Conservation (phyloP, 1,140 invertebrate genomes). For the Marisa cornuarietis region DNA sequence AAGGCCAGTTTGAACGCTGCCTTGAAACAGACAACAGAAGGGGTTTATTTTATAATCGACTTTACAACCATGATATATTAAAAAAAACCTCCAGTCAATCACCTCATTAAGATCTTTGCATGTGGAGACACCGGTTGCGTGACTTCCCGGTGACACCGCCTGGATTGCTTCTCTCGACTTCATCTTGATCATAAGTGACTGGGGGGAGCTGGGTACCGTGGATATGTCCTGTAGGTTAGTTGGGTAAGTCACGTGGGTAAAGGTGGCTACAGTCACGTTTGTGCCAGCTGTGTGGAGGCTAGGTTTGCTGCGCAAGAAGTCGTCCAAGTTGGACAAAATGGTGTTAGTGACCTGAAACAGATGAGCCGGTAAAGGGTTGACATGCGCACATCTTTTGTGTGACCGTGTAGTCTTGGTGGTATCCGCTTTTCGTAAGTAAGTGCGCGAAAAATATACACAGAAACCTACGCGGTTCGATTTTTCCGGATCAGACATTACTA, state of each 20-base stretch:
- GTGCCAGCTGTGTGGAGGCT: neutral
- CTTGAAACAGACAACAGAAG: slow-evolving; percentile 5
- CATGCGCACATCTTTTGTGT: too few relatives aligned
- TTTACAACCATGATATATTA: too few relatives aligned
- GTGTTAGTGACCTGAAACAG: neutral
- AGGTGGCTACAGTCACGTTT: neutral
- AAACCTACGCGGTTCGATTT: too few relatives aligned
- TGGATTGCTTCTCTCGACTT: slow-evolving; percentile 29
- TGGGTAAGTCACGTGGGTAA: slow-evolving; percentile 8
- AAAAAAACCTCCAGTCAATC: too few relatives aligned
- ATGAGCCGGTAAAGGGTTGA: neutral
- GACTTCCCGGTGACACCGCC: neutral
- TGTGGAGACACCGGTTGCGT: slow-evolving; percentile 26
- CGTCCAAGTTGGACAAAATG: neutral
- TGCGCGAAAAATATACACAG: too few relatives aligned
- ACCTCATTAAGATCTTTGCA: slow-evolving; percentile 18
- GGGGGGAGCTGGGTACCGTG: slow-evolving; percentile 26
- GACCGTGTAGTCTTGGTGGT: too few relatives aligned
- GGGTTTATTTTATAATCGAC: neutral
- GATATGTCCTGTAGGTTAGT: slow-evolving; percentile 34
- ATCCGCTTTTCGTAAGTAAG: too few relatives aligned
- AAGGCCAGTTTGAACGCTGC: slow-evolving; percentile 20
- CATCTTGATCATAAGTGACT: slow-evolving; percentile 26
- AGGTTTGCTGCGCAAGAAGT: neutral
- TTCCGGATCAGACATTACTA: too few relatives aligned